These are phyloP conservation scores for Capromys pilorides DNA, from an alignment of 2,797 vertebrate species.

Conservation along the genomic window DNA sequence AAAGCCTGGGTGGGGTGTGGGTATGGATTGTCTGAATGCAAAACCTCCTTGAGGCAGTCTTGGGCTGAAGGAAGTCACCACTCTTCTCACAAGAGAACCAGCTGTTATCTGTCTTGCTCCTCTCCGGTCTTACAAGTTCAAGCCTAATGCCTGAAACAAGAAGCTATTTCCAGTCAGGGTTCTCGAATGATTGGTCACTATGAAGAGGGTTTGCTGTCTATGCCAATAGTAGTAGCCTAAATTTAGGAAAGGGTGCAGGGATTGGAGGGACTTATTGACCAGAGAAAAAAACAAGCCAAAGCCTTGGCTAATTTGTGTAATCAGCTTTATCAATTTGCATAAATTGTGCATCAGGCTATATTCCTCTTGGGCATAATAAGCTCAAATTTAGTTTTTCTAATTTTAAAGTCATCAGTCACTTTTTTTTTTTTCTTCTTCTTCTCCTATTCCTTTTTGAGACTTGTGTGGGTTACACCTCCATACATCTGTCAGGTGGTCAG, in stretches of 20 bases:
- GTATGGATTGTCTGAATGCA: neutral
- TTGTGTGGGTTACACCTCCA: slow-evolving; percentile 68
- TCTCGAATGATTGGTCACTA: slow-evolving; percentile 64
- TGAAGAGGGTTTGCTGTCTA: slow-evolving; percentile 52
- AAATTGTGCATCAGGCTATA: slow-evolving; percentile 82
- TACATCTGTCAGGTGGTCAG: slow-evolving; percentile 78
- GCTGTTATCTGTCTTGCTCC: neutral
- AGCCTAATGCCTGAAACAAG: slow-evolving; percentile 46
- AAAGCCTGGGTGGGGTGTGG: neutral
- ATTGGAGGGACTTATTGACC: slow-evolving; percentile 75
- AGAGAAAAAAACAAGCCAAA: slow-evolving; percentile 79
- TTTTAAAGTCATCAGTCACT: slow-evolving; percentile 81
- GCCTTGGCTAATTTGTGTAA: slow-evolving; percentile 82
- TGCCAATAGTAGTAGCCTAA: slow-evolving; percentile 67
- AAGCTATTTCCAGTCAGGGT: slow-evolving; percentile 60
- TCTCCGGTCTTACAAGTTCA: neutral
- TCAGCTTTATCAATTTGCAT: slow-evolving; percentile 84
- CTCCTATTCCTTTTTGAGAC: slow-evolving; percentile 73
- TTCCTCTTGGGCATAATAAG: slow-evolving; percentile 83
- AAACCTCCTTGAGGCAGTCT: neutral
- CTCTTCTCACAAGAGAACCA: neutral
- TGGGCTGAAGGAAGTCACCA: neutral
- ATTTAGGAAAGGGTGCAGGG: neutral
- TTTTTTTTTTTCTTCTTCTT: slow-evolving; percentile 29
- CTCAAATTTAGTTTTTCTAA: slow-evolving; percentile 83